Base-by-base conservation (phyloP, 1,140 invertebrate genomes). In the Andrena cerasifolii region DNA sequence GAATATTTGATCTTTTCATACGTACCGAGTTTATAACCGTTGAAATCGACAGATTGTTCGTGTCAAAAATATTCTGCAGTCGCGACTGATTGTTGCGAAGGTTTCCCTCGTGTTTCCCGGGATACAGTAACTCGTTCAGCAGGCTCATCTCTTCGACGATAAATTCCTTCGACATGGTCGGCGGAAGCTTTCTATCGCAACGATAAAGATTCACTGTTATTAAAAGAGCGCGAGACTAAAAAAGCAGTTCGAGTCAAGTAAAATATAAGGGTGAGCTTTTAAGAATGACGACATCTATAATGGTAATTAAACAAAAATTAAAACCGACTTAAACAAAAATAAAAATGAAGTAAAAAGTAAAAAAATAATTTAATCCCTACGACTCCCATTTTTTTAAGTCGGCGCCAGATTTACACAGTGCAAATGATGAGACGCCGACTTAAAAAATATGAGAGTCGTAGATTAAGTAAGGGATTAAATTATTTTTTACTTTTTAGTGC, bases 41-140 rank as follows among this genome's bases (percentile, higher is more conserved):
- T 0, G 65, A 47, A 14, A 93, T 77, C 0, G 89, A 87, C 0
- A 92, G 80, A 28, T 91, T 88, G 49, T 94, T 94, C 0, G 82
- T 51, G 3, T 84, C 84, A 12, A 94, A 81, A 36, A 94, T 90
- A 3, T 88, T 59, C 47, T 93, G 90, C 3, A 94, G 86, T 10
- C 53, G 54, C 16, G 86, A 74, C 1, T 89, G 82, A 79, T 90
- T 90, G 10, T 47, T 49, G 0, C 45, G 51, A 24, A 88, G 24
- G 2, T 89, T 73, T 0, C 78, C 56, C 6, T 67, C 80, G 8
- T 71, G 80, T 54, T 79, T 49, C 14, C 87, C 89, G 16, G 89
- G 88, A 53, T 82, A 54, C 6, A 89, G 4, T 7, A 90, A 74
- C 54, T 87, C 87, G 14, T 80, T 61, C 14, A 89, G 33, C 3